phyloP scores from a whole-genome alignment of 2,888 invertebrate genomes.

The Stenodera caucasica region DNA sequence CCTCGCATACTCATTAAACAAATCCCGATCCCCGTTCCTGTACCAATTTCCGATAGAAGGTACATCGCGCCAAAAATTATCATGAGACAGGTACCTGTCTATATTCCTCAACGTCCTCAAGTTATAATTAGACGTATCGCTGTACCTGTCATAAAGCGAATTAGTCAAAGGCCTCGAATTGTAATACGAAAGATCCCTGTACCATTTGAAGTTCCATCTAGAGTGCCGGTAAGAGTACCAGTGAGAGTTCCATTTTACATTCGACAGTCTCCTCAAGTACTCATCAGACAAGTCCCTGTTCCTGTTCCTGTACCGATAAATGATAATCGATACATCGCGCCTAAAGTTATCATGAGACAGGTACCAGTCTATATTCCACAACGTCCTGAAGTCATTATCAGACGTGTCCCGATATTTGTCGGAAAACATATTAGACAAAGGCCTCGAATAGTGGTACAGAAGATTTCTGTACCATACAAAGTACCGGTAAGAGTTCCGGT shows the following conservation, averaged over 20 bases:
- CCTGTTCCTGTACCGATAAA: not conserved
- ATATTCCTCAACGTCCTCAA: slow-evolving; percentile 11
- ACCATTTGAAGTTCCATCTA: not conserved
- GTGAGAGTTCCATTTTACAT: not conserved
- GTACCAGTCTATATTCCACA: slow-evolving; percentile 12
- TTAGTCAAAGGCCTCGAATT: no score
- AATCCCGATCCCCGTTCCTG: not conserved
- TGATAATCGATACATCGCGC: not conserved
- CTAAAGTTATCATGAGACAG: slow-evolving; percentile 1
- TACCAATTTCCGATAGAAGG: not conserved
- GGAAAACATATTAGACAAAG: no score
- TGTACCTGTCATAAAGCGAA: not conserved
- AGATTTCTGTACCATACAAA: no score
- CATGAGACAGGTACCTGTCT: slow-evolving; percentile 11
- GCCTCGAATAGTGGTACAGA: no score
- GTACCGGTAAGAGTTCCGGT: not conserved
- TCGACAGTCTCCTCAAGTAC: not conserved
- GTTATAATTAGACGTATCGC: slow-evolving; percentile 10
- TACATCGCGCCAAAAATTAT: not conserved
- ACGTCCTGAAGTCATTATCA: no score
- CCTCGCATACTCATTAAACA: not conserved
- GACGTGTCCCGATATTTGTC: no score
- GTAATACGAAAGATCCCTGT: not conserved
- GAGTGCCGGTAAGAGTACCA: no score
- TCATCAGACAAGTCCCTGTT: not conserved